Base-by-base conservation (phyloP, 53 echinoderm and acorn worm species). In the Paracentrotus lividus region DNA sequence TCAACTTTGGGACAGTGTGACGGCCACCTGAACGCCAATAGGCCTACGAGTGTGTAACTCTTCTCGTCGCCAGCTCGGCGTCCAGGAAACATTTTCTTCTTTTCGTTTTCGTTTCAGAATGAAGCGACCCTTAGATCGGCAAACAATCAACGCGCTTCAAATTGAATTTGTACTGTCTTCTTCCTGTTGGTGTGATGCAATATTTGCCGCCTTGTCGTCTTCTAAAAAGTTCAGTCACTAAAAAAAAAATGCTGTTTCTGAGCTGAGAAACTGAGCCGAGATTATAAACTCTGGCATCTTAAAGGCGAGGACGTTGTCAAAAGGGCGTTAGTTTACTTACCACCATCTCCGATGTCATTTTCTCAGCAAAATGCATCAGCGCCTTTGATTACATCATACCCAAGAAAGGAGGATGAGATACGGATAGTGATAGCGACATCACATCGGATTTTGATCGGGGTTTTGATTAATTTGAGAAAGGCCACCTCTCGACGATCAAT, bases 101-200 rank as follows among this genome's bases (percentile, higher is more conserved):
- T 14, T 72, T 40, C 36, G 5, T 72, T 72, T 72, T 40, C 38
- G 40, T 8, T 40, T 32, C 40, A 5, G 72, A 18, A 40, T 38
- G 40, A 16, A 72, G 38, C 16, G 72, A 40, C 36, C 72, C 72
- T 40, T n/a, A n/a, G n/a, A 15, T 72, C 72, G 36, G 72, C 21
- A 72, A 72, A 72, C 72, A 72, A n/a, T 40, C 21, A 18, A 6
- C 72, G 40, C 21, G 36, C 72, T 72, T 26, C 38, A 72, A 36
- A 72, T 72, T 72, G 18, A 72, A 72, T 72, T 72, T 72, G 36
- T 40, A 20, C 72, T n/a, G n/a, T n/a, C n/a, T 40, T 40, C 72
- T 40, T 72, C 72, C 21, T 72, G 36, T 40, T 21, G 15, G 72
- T 14, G 4, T 21, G 38, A 18, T 38, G 36, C 72, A 16, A 38